A percentile compares a stretch with the other conserved stretches of the same genome.
Conservation (phyloP, 1,140 invertebrate genomes). For the Drosophila mojavensis region DNA sequence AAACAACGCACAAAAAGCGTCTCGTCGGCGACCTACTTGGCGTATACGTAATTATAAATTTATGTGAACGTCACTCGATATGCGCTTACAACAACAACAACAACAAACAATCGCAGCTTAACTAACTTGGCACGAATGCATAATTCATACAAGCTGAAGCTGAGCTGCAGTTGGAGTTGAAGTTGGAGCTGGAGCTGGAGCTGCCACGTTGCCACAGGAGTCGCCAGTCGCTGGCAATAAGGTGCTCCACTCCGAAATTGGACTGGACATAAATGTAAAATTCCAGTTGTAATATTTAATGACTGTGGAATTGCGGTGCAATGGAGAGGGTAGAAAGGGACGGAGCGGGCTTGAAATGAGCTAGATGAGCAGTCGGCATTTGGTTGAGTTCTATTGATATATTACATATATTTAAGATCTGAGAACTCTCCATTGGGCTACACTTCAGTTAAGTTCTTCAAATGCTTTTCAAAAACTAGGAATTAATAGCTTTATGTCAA, state of each 20-base stretch:
- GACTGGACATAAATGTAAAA: neutral
- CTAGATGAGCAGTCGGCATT: too few relatives aligned
- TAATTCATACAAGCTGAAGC: slow-evolving; percentile 33
- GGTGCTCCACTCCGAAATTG: neutral
- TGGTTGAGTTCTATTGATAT: too few relatives aligned
- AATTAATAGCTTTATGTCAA: too few relatives aligned
- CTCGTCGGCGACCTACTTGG: slow-evolving; percentile 64
- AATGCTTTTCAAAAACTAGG: too few relatives aligned
- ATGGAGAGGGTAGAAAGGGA: too few relatives aligned
- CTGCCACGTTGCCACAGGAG: slow-evolving; percentile 24
- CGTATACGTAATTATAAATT: slow-evolving; percentile 82
- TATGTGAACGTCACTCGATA: slow-evolving; percentile 66
- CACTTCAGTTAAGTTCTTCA: too few relatives aligned
- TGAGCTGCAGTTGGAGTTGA: too few relatives aligned
- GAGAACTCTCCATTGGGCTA: too few relatives aligned
- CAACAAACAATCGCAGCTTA: slow-evolving; percentile 48
- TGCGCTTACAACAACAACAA: slow-evolving; percentile 18
- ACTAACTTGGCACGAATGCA: slow-evolving; percentile 56
- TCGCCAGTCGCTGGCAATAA: slow-evolving; percentile 8
- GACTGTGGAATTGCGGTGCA: neutral
- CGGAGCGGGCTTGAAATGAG: too few relatives aligned
- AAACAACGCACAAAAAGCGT: slow-evolving; percentile 38
- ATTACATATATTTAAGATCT: too few relatives aligned
- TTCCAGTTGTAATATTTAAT: neutral
- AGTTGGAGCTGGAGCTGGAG: too few relatives aligned